These are phyloP conservation scores for Cheirogaleus major DNA, from an alignment of 2,797 vertebrate species.

Conservation along the genomic window DNA sequence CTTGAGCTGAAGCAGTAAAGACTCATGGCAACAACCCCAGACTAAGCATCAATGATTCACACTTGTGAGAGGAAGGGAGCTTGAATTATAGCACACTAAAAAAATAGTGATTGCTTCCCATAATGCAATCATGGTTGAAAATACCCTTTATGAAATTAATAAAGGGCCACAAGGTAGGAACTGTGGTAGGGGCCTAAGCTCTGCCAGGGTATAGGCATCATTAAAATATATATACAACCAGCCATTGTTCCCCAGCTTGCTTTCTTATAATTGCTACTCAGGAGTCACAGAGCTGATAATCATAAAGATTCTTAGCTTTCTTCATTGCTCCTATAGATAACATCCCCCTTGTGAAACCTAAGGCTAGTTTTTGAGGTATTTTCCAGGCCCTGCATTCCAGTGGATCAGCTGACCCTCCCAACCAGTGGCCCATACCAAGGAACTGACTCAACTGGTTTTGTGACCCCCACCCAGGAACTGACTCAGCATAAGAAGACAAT, in stretches of 20 bases:
- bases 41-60: neutral
- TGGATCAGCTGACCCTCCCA: neutral
- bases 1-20: neutral
- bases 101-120: neutral
- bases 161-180: neutral
- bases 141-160: neutral
- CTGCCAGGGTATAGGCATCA: neutral
- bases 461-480: neutral
- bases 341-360: neutral
- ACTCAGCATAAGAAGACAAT: neutral
- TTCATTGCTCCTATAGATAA: neutral
- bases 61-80: neutral
- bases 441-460: neutral
- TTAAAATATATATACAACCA: neutral
- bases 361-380: neutral
- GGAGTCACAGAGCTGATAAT: neutral
- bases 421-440: neutral
- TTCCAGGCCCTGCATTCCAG: neutral
- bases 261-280: neutral
- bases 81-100: neutral
- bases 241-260: neutral
- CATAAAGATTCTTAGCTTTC: neutral
- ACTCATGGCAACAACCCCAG: neutral
- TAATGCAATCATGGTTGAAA: neutral
- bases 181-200: neutral